A percentile compares a stretch with the other conserved stretches of the same genome.
These are phyloP conservation scores for Osmerus mordax DNA, from an alignment of 2,113 vertebrate genomes.

Conservation along the genomic window DNA sequence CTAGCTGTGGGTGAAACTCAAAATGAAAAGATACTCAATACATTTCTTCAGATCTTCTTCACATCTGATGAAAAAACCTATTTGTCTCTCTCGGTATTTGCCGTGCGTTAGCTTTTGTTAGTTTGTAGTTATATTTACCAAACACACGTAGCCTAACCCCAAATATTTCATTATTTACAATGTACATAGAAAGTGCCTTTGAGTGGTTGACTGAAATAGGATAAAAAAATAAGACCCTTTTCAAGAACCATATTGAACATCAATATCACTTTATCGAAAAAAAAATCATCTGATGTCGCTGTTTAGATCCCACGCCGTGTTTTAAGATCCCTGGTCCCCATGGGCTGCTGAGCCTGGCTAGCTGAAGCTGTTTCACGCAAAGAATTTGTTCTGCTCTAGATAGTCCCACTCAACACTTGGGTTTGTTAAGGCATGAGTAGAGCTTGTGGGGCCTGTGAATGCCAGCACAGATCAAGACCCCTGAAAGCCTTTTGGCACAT, in stretches of 20 bases:
- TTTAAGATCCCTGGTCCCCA: neutral
- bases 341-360: neutral
- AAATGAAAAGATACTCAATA: too few species aligned
- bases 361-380: conserved; percentile 5
- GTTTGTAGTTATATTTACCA: too few species aligned
- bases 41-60: too few species aligned
- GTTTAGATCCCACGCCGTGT: neutral
- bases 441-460: neutral
- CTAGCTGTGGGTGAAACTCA: too few species aligned
- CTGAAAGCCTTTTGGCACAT: too few species aligned
- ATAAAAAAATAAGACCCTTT: neutral
- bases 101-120: too few species aligned
- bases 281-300: neutral
- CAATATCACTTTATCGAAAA: neutral
- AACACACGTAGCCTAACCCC: too few species aligned
- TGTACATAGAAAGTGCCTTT: neutral
- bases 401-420: conserved; percentile 8
- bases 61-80: too few species aligned
- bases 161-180: too few species aligned
- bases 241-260: neutral
- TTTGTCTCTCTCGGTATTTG: too few species aligned
- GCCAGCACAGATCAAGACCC: neutral
- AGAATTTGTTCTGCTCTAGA: conserved; percentile 12
- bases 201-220: neutral
- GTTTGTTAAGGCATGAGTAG: neutral